A percentile compares a stretch with the other conserved stretches of the same genome.
Conservation (phyloP, 2,797 vertebrate genomes). For the Serranus cabrilla region DNA sequence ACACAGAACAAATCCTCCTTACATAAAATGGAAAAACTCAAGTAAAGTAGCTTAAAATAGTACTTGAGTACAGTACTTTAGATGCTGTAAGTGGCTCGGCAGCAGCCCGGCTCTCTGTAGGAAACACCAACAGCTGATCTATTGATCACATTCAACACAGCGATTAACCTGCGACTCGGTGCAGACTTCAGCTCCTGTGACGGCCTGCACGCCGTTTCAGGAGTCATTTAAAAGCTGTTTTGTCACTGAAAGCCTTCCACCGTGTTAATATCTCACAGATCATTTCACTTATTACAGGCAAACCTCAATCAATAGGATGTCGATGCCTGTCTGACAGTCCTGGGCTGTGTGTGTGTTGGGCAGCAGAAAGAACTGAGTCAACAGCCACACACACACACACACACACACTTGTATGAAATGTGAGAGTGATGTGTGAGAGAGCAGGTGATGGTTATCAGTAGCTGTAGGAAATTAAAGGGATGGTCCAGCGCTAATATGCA, state of each 20-base stretch:
- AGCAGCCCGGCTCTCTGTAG: too few relatives aligned
- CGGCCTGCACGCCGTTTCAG: background rate
- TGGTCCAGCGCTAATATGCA: conserved; percentile 72
- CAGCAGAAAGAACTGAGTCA: conserved; percentile 19
- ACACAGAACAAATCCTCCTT: too few relatives aligned
- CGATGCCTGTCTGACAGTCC: conserved; percentile 1
- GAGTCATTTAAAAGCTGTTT: conserved; percentile 4
- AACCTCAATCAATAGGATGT: conserved; percentile 37
- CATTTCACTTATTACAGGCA: conserved; percentile 44
- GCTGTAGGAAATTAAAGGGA: conserved; percentile 80
- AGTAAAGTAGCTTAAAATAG: too few relatives aligned
- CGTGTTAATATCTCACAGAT: conserved; percentile 36
- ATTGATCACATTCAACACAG: background rate
- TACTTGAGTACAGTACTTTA: too few relatives aligned
- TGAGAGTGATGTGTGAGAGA: conserved; percentile 15
- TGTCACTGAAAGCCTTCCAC: conserved; percentile 5
- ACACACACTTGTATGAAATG: background rate
- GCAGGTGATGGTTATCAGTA: conserved; percentile 67
- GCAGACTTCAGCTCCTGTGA: background rate
- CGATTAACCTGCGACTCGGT: too few relatives aligned
- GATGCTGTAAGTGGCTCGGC: too few relatives aligned
- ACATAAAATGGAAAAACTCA: too few relatives aligned
- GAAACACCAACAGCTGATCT: too few relatives aligned
- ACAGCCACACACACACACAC: conserved; percentile 1
- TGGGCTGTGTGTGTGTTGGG: background rate